Evolutionary conservation across 1,140 invertebrate species (phyloP).

Genomic region (Ostrea edulis): DNA sequence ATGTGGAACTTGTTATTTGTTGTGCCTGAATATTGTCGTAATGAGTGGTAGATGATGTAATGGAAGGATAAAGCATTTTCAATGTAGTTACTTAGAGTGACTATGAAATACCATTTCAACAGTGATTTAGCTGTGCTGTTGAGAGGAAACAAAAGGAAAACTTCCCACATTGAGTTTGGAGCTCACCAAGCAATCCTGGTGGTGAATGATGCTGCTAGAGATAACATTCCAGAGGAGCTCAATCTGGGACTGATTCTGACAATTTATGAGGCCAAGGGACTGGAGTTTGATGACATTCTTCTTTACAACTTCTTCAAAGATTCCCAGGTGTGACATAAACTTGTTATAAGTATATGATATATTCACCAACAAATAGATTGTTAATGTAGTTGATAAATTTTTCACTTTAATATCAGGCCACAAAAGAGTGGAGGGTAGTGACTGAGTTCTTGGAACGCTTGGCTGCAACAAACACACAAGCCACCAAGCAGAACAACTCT

Average conservation of each 20-base stretch:
- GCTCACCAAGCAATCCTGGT: constrained; percentile 76
- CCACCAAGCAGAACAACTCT: neutral
- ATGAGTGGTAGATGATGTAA: no score
- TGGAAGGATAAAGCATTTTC: no score
- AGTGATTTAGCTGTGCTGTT: constrained; percentile 68
- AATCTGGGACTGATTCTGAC: constrained; percentile 70
- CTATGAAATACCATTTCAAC: neutral
- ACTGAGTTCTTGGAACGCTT: constrained; percentile 67
- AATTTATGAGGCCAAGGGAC: constrained; percentile 74
- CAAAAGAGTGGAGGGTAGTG: constrained; percentile 74
- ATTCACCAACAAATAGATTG: no score
- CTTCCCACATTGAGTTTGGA: constrained; percentile 76
- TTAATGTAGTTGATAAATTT: constrained; percentile 50
- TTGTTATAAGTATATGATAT: neutral
- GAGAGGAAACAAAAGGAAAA: constrained; percentile 71
- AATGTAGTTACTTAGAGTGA: no score
- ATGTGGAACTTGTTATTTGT: neutral
- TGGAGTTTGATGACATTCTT: constrained; percentile 76
- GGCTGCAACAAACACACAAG: constrained; percentile 43
- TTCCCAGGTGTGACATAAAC: constrained; percentile 66
- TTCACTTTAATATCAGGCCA: constrained; percentile 59
- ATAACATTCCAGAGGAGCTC: constrained; percentile 68
- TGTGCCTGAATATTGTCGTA: no score
- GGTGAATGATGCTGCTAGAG: constrained; percentile 67
- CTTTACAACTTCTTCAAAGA: constrained; percentile 77